Conservation (phyloP, 2,113 vertebrate species). For the Odontesthes bonariensis region DNA sequence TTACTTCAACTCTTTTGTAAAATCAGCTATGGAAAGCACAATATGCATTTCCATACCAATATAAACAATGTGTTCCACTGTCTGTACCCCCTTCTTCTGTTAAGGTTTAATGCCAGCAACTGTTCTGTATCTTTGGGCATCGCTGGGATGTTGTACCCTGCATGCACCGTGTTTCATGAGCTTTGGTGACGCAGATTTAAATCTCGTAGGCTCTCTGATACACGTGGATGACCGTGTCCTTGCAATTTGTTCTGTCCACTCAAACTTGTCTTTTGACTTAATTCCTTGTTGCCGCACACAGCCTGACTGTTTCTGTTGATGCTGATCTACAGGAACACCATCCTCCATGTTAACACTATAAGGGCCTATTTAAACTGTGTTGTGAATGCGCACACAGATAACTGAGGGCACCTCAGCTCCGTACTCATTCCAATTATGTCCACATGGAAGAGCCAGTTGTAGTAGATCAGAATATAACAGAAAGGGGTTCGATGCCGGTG, state of each 20-base stretch:
- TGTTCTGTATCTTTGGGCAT: neutral
- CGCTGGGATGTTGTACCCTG: too few relatives aligned
- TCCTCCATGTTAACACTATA: too few relatives aligned
- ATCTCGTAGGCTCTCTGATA: neutral
- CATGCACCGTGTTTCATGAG: too few relatives aligned
- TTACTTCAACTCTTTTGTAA: too few relatives aligned
- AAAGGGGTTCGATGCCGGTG: neutral
- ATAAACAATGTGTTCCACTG: neutral
- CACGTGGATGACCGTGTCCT: neutral
- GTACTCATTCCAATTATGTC: too few relatives aligned
- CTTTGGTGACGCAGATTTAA: neutral
- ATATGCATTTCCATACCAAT: neutral
- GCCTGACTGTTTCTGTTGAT: neutral
- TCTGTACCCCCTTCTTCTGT: neutral
- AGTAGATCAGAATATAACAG: too few relatives aligned
- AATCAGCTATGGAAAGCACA: too few relatives aligned
- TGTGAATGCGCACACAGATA: too few relatives aligned
- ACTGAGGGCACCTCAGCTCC: too few relatives aligned
- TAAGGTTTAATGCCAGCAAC: neutral
- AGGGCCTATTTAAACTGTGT: too few relatives aligned
- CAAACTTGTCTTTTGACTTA: neutral
- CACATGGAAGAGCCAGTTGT: too few relatives aligned
- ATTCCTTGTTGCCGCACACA: neutral
- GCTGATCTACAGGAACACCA: neutral
- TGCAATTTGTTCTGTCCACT: neutral